phyloP scores from a whole-genome alignment of 2,888 invertebrate genomes.

The Lycaena phlaeas region DNA sequence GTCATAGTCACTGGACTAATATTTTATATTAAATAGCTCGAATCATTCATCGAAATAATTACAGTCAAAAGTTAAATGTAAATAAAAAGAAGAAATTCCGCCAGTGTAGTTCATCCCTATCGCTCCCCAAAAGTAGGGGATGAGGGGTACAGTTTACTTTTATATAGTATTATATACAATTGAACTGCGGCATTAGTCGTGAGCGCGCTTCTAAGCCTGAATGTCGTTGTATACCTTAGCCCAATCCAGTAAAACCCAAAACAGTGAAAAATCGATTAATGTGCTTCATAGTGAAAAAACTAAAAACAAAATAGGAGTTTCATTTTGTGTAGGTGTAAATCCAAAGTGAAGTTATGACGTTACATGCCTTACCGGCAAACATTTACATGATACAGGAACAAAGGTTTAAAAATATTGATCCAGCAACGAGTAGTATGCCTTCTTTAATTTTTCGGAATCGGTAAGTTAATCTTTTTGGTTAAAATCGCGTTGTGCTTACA shows the following conservation, averaged over 20 bases:
- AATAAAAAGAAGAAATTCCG: conserved; percentile 23
- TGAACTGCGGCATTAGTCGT: conserved; percentile 44
- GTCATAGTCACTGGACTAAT: no score
- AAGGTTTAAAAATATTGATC: conserved; percentile 60
- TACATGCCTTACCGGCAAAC: conserved; percentile 62
- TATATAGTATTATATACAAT: conserved; percentile 29
- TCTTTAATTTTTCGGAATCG: conserved; percentile 77
- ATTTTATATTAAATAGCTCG: no score
- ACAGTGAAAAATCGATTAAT: conserved; percentile 33
- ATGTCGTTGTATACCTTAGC: conserved; percentile 49
- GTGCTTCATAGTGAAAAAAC: conserved; percentile 40
- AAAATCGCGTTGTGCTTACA: no score
- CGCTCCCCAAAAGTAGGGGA: conserved; percentile 37
- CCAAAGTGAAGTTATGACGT: conserved; percentile 69
- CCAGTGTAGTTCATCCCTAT: conserved; percentile 30
- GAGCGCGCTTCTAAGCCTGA: conserved; percentile 42
- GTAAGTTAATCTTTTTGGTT: conserved; percentile 49
- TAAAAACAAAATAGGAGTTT: conserved; percentile 35
- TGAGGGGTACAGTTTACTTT: conserved; percentile 27
- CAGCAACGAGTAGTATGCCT: conserved; percentile 67
- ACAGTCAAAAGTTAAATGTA: no score
- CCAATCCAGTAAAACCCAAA: conserved; percentile 30
- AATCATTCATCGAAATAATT: no score
- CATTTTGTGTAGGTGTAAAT: conserved; percentile 42
- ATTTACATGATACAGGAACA: conserved; percentile 62